Evolutionary conservation across 30 jellyfish, hydroid and myxozoan species (phyloP), one percentile per base, ranked within the genome.

Genomic region (Cassiopea andromeda): DNA sequence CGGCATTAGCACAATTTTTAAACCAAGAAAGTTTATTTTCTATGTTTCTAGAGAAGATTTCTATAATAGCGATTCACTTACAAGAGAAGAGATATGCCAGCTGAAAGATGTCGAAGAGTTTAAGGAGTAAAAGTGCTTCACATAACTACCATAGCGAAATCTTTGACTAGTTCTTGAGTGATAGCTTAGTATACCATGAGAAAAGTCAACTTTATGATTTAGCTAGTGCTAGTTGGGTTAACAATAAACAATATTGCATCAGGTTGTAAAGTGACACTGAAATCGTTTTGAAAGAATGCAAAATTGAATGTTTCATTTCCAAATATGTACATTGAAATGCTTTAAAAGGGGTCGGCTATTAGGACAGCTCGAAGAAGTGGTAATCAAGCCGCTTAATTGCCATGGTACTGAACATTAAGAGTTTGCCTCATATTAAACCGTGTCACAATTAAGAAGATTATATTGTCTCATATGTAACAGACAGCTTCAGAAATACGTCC

Each of bases 91-190:
- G 57, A 45, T 68, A 2, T 83, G 50, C 38, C 44, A 69, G 44
- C 77, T 83, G 78, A 83, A 83, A 50, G 83, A 73, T 73, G 70
- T 83, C 18, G 82, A 46, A 44, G 67, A 77, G 64, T 2, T 2
- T 2, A 2, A 50, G 64, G 27, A 2, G 18, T 14, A 66, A 14
- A 66, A 13, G 2, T 13, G 75, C 75, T n/a, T n/a, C n/a, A n/a
- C n/a, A n/a, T n/a, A n/a, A n/a, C n/a, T n/a, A n/a, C n/a, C n/a
- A n/a, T n/a, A n/a, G 75, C 15, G 75, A 66, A 13, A 18, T 66
- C 75, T 66, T 6, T 66, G 15, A 18, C 7, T 19, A 2, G 75
- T 66, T 2, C 18, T 50, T 50, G 5, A 2, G 9, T 50, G 45
- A 66, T 6, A 18, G 2, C 75, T 66, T 7, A 66, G 7, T 66